These are phyloP conservation scores for Zeugodacus cucurbitae DNA, from an alignment of 1,140 invertebrate genomes.

Conservation along the genomic window DNA sequence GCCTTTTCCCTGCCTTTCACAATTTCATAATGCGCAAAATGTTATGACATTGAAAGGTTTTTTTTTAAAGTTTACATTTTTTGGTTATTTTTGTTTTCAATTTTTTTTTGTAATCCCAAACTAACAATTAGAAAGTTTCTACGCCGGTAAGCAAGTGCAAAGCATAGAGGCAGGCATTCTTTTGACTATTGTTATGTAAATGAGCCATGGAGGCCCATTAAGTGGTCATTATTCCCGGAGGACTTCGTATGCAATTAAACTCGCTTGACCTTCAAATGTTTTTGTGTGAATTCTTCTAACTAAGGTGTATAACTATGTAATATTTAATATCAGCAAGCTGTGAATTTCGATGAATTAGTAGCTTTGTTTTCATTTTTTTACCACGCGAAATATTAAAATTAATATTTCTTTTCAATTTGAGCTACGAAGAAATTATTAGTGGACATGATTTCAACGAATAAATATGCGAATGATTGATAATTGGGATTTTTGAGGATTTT, in stretches of 20 bases:
- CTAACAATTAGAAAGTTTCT: background rate
- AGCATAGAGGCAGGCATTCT: background rate
- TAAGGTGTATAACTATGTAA: too few relatives aligned
- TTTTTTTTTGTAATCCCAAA: background rate
- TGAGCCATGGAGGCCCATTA: background rate
- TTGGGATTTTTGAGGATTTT: too few relatives aligned
- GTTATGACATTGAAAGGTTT: background rate
- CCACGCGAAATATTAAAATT: too few relatives aligned
- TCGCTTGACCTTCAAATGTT: background rate
- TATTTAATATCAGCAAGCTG: too few relatives aligned
- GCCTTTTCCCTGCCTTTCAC: background rate
- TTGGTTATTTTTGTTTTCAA: background rate
- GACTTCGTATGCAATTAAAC: background rate
- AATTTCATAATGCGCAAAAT: background rate
- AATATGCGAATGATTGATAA: too few relatives aligned
- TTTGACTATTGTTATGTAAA: background rate
- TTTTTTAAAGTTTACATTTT: background rate
- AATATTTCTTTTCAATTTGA: too few relatives aligned
- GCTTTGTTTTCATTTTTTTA: too few relatives aligned
- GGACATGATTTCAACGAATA: too few relatives aligned
- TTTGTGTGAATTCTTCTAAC: too few relatives aligned
- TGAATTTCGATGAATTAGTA: too few relatives aligned
- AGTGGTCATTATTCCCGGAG: background rate
- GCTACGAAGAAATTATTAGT: too few relatives aligned
- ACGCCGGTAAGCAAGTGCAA: background rate